Conservation (phyloP, 1,140 invertebrate genomes). For the Idris sp. region DNA sequence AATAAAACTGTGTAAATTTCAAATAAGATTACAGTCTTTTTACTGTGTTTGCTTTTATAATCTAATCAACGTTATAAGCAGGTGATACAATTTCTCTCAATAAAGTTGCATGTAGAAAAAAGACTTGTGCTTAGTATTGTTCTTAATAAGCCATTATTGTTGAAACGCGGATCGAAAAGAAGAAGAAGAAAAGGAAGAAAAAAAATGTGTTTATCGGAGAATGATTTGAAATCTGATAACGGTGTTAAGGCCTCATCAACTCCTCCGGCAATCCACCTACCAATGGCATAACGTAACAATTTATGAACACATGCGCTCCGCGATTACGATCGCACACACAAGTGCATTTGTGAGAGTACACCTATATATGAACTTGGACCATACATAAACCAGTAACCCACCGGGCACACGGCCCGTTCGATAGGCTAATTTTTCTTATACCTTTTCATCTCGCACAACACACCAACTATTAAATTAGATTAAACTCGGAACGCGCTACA, state of each 20-base stretch:
- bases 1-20: slow-evolving; percentile 19
- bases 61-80: no score
- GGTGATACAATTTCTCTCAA: slow-evolving; percentile 1
- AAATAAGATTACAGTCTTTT: slow-evolving; percentile 12
- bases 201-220: slow-evolving; percentile 45
- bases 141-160: slow-evolving; percentile 25
- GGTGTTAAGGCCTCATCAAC: slow-evolving; percentile 43
- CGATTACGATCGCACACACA: slow-evolving; percentile 53
- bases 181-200: no score
- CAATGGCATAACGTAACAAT: slow-evolving; percentile 52
- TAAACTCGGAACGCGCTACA: slow-evolving; percentile 12
- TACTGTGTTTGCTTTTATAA: slow-evolving; percentile 4
- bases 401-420: slow-evolving; percentile 46
- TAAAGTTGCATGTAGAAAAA: neutral
- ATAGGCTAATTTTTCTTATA: slow-evolving; percentile 39
- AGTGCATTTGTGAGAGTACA: no score
- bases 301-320: slow-evolving; percentile 42
- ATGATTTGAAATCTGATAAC: slow-evolving; percentile 56
- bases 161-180: slow-evolving; percentile 25
- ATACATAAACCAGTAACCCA: slow-evolving; percentile 43
- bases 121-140: slow-evolving; percentile 10
- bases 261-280: slow-evolving; percentile 28
- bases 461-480: slow-evolving; percentile 50
- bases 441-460: neutral
- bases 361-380: slow-evolving; percentile 15